Percentiles rank a stretch among this genome's conserved stretches.
These are phyloP conservation scores for Megalurothrips usitatus DNA, from an alignment of 2,888 invertebrate genomes.

Conservation along the genomic window DNA sequence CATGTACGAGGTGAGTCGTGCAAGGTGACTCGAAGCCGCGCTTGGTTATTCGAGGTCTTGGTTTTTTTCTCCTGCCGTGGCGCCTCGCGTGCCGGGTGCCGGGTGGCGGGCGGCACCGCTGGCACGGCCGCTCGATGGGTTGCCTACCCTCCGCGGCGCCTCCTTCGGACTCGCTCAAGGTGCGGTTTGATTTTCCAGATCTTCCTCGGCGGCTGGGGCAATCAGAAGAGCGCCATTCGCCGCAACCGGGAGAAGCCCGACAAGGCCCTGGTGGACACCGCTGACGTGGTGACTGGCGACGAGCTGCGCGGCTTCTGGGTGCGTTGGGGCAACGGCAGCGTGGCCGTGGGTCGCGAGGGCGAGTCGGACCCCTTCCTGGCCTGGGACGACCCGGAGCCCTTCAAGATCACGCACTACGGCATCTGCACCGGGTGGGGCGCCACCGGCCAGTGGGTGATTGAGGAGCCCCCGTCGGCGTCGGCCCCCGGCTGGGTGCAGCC, in stretches of 20 bases:
- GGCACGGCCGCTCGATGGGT: background rate
- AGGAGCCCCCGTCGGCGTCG: conserved; percentile 28
- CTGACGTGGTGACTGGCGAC: conserved; percentile 63
- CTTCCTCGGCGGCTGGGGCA: conserved; percentile 85
- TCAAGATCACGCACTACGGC: conserved; percentile 69
- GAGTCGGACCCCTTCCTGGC: conserved; percentile 67
- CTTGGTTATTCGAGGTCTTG: too few species aligned
- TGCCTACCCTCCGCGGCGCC: background rate
- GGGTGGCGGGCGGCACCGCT: too few species aligned
- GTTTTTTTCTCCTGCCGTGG: too few species aligned
- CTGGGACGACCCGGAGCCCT: conserved; percentile 65
- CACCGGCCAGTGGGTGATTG: conserved; percentile 65
- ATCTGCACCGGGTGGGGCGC: conserved; percentile 87
- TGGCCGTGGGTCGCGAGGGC: conserved; percentile 67
- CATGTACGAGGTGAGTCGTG: conserved; percentile 64
- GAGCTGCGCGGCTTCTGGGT: conserved; percentile 83
- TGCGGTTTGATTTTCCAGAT: conserved; percentile 54
- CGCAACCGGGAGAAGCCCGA: conserved; percentile 73
- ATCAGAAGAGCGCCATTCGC: conserved; percentile 76
- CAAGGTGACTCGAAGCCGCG: too few species aligned
- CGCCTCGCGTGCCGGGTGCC: too few species aligned
- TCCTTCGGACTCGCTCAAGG: background rate
- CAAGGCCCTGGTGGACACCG: conserved; percentile 64
- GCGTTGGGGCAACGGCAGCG: conserved; percentile 60
- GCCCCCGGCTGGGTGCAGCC: conserved; percentile 18